Base-by-base conservation (phyloP, 2,888 invertebrate species). In the Thecophora atra region DNA sequence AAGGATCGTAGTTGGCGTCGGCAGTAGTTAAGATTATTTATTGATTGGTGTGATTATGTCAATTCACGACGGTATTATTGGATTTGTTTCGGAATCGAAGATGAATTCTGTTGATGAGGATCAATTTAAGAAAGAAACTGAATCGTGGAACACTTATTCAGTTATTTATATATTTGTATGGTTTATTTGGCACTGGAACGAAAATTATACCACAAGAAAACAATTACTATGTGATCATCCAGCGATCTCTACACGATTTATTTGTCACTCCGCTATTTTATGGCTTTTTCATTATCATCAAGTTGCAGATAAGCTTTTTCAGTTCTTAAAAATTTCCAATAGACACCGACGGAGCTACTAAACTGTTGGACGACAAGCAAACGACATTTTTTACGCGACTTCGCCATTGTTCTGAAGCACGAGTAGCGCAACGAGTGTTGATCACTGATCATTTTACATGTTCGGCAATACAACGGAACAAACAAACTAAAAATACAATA, bases 401-500 rank as follows among this genome's bases (percentile, higher is more conserved):
- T 37, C 11, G 37, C 2, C 37, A 37, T 37, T 37, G 37, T 37
- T 8, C 37, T 37, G 37, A 37, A 37, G 37, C 11, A 37, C 37
- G 37, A 37, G 37, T 37, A 37, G 37, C 37, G 37, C 37, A 37
- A 37, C 37, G 37, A 37, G 37, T 37, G 37, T 37, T 7, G 52
- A 70, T 62, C 51, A 26, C 13, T 51, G 69, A 69, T 69, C 69
- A 28, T 56, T 60, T 47, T 44, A 24, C 37, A 24, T 44, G 21
- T 44, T 64, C 42, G 21, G 21, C 42, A 42, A 15, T 8, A 26
- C 44, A 64, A 64, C 17, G 30, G 5, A 42, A 21, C 13, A 58
- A 51, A 42, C 17, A 70, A 63, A 66, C 24, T 73, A 73, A 74
- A 73, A 74, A 74, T 71, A 73, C 74, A 72, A 76, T 69, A 72